Evolutionary conservation across 2,888 invertebrate genomes (phyloP).

Genomic region (Cosmia pyralina): DNA sequence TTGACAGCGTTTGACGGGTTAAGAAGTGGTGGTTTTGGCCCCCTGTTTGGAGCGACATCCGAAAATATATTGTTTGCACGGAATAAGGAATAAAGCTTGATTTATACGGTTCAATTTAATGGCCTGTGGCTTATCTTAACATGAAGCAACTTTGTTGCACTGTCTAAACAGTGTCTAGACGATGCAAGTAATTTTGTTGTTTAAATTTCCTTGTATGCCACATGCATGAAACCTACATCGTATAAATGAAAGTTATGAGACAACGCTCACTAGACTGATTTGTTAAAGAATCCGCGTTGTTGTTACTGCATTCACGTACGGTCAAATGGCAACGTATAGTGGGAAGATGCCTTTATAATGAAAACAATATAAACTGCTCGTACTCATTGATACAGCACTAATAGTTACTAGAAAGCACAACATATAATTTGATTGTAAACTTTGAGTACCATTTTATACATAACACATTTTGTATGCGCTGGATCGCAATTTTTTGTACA

Average conservation of each 20-base stretch:
- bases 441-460: conserved; percentile 37
- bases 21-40: too few relatives aligned
- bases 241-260: not conserved
- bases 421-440: conserved; percentile 45
- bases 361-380: conserved; percentile 2
- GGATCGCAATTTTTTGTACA: conserved; percentile 58
- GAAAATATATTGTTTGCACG: not conserved
- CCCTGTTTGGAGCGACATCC: not conserved
- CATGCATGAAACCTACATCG: too few relatives aligned
- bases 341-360: not conserved
- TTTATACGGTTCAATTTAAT: too few relatives aligned
- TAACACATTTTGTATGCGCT: conserved; percentile 47
- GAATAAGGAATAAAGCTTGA: not conserved
- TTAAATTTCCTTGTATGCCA: too few relatives aligned
- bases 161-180: too few relatives aligned
- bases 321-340: conserved; percentile 1
- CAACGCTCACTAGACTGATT: not conserved
- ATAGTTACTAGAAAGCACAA: conserved; percentile 51
- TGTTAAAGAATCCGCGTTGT: not conserved
- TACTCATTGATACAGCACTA: conserved; percentile 17
- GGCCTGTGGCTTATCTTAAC: too few relatives aligned
- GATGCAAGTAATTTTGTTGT: too few relatives aligned
- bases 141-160: too few relatives aligned
- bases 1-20: too few relatives aligned
- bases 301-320: not conserved